Evolutionary conservation across 1,140 invertebrate genomes (phyloP).

Genomic region (Calliphora vicina): DNA sequence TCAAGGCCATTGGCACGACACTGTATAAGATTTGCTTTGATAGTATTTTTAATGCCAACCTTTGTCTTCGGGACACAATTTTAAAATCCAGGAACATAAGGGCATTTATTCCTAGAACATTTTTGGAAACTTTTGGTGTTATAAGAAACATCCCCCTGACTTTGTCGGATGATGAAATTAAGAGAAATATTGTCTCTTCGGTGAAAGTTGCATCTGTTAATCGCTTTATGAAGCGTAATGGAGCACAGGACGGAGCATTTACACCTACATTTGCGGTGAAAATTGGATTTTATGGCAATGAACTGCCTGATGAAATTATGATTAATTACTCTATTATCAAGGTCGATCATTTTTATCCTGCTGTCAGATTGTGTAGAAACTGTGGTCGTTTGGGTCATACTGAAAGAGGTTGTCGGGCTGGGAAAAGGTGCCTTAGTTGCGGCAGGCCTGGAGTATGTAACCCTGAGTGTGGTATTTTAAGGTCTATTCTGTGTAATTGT

Average conservation of each 20-base stretch:
- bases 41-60: too few relatives aligned
- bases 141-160: neutral
- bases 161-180: neutral
- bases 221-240: neutral
- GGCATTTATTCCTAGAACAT: conserved; percentile 1
- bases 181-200: neutral
- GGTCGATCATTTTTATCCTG: neutral
- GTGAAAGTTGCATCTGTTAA: neutral
- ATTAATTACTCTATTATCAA: neutral
- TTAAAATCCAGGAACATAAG: neutral
- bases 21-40: too few relatives aligned
- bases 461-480: neutral
- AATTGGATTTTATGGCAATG: conserved; percentile 8
- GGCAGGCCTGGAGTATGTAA: neutral
- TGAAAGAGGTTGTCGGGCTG: neutral
- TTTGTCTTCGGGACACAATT: too few relatives aligned
- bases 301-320: neutral
- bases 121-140: neutral
- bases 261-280: neutral
- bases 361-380: neutral
- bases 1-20: too few relatives aligned
- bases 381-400: conserved; percentile 1
- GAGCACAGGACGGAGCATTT: neutral
- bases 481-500: neutral
- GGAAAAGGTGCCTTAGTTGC: neutral